Evolutionary conservation across 2,888 invertebrate genomes (phyloP), one percentile per base, ranked within the genome.

Genomic region (Cynaeus angustus): DNA sequence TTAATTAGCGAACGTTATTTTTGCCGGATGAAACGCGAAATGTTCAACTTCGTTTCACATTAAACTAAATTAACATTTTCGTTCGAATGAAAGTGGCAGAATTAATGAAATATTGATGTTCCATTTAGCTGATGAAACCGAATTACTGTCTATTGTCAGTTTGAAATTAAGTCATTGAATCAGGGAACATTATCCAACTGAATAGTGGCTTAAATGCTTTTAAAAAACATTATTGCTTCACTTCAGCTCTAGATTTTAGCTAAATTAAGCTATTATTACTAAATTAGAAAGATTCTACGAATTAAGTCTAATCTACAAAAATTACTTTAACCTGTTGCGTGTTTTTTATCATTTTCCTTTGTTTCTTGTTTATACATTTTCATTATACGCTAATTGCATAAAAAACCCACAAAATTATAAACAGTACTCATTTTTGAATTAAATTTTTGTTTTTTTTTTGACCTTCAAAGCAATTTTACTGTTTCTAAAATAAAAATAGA

Each of bases 21-120:
- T 59, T 53, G 9, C 30, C 12, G 46, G 16, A 4, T 4, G n/a
- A 30, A 45, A 56, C 16, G 41, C 28, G 45, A 59, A 46, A 61
- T n/a, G 38, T 61, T 48, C 7, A 12, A 33, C 26, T 50, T 30
- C 28, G 16, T 30, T 46, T 58, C 41, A 14, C 30, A 21, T 13
- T 7, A 59, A 33, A 46, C 59, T 16, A 59, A 59, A 59, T 46
- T 59, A 59, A 46, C 59, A 59, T 46, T 46, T 59, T 59, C 59
- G 59, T 59, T 45, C 43, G 16, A 38, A 61, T 50, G 50, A 50
- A 61, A 50, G 61, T 61, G 30, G 16, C 59, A 10, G 61, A 61
- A 61, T 61, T 61, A 61, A 61, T 61, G 61, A 48, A 61, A 61
- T 61, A 61, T 61, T 61, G 61, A 61, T 50, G 61, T 48, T 61